phyloP scores from a whole-genome alignment of 2,113 vertebrate species.

The Burhinus bistriatus region DNA sequence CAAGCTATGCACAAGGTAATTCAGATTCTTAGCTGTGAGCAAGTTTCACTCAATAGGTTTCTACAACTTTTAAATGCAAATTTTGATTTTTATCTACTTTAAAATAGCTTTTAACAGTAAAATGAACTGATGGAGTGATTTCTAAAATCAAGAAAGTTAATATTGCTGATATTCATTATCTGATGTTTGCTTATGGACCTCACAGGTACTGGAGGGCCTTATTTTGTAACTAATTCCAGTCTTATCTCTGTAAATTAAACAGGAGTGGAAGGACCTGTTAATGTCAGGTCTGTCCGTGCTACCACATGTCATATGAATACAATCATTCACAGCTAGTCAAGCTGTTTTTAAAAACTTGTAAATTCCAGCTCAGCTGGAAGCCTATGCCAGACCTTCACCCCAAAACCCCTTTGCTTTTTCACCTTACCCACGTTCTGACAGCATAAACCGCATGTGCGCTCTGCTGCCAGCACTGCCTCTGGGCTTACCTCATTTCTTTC shows the following conservation, averaged over 20 bases:
- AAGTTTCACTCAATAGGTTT: background rate
- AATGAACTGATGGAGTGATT: background rate
- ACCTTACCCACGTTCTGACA: background rate
- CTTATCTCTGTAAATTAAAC: background rate
- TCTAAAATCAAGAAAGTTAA: background rate
- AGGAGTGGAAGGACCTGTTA: background rate
- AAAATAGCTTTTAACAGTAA: background rate
- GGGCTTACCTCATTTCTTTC: background rate
- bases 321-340: background rate
- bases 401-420: background rate
- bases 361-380: background rate
- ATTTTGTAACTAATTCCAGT: background rate
- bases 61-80: background rate
- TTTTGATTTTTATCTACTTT: background rate
- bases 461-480: background rate
- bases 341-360: background rate
- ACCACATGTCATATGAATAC: background rate
- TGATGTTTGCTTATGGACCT: background rate
- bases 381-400: background rate
- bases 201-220: background rate
- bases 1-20: background rate
- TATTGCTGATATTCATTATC: background rate
- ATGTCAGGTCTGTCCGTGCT: background rate
- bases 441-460: background rate
- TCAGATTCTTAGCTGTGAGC: background rate